Evolutionary conservation across 2,888 invertebrate genomes (phyloP).

Genomic region (Microctonus aethiopoides): DNA sequence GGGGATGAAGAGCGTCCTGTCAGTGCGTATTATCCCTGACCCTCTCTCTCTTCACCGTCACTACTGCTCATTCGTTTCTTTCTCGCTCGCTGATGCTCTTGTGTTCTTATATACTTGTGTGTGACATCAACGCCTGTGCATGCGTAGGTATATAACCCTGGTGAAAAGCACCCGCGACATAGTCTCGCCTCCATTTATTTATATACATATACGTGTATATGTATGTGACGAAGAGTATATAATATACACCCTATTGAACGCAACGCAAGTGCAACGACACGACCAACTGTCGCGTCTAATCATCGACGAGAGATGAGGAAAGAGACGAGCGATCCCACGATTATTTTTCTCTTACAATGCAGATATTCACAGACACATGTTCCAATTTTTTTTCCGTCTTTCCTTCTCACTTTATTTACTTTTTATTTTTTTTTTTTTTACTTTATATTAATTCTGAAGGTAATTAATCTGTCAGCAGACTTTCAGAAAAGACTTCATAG

Average conservation of each 20-base stretch:
- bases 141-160: not conserved
- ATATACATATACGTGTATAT: conserved; percentile 35
- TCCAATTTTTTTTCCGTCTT: conserved; percentile 18
- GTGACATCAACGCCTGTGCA: conserved; percentile 24
- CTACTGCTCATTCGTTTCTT: not conserved
- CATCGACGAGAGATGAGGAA: conserved; percentile 53
- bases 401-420: conserved; percentile 10
- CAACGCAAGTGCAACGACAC: conserved; percentile 46
- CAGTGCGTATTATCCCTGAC: conserved; percentile 64
- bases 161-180: conserved; percentile 14
- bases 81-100: conserved; percentile 4
- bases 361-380: conserved; percentile 7
- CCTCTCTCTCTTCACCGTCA: conserved; percentile 39
- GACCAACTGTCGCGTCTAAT: conserved; percentile 66
- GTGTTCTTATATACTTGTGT: not conserved
- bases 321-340: conserved; percentile 50
- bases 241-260: conserved; percentile 42
- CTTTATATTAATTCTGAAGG: too few species aligned
- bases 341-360: conserved; percentile 20
- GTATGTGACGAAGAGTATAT: conserved; percentile 43
- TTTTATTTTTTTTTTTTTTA: too few species aligned
- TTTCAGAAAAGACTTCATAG: too few species aligned
- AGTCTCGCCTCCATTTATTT: conserved; percentile 22
- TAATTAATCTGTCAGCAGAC: too few species aligned
- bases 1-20: conserved; percentile 58